Evolutionary conservation across 2,888 invertebrate genomes (phyloP).

Genomic region (Galerucella pusilla): DNA sequence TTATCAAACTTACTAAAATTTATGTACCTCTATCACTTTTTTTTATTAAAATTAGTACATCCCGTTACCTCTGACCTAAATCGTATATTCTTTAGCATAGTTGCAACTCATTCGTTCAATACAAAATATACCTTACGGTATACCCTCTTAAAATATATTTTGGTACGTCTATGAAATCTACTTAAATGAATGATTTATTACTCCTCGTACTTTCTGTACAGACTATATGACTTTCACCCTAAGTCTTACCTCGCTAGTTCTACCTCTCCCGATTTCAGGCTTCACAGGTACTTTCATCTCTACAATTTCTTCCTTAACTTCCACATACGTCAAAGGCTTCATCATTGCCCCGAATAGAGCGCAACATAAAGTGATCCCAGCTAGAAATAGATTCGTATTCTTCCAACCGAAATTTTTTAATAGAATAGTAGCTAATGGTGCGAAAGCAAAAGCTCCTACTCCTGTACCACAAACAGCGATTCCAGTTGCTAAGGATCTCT

Average conservation of each 20-base stretch:
- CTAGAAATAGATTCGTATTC: slow-evolving; percentile 87
- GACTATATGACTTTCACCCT: too few relatives aligned
- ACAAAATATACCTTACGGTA: too few relatives aligned
- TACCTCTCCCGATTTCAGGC: not conserved
- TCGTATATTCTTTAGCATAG: too few relatives aligned
- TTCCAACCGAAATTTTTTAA: slow-evolving; percentile 87
- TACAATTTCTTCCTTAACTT: slow-evolving; percentile 6
- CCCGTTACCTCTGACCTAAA: too few relatives aligned
- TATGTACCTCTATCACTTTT: too few relatives aligned
- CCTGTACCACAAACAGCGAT: slow-evolving; percentile 97
- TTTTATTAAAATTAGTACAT: too few relatives aligned
- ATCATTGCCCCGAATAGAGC: slow-evolving; percentile 87
- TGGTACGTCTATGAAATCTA: too few relatives aligned
- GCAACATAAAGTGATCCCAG: slow-evolving; percentile 90
- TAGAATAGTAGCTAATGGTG: slow-evolving; percentile 85
- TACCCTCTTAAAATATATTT: too few relatives aligned
- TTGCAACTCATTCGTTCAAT: too few relatives aligned
- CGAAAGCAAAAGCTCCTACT: slow-evolving; percentile 93
- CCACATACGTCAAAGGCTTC: slow-evolving; percentile 68
- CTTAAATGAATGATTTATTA: too few relatives aligned
- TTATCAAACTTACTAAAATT: too few relatives aligned
- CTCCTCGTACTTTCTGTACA: too few relatives aligned
- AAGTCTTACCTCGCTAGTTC: slow-evolving; percentile 23
- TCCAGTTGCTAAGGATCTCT: slow-evolving; percentile 92
- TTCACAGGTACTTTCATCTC: slow-evolving; percentile 6